Base-by-base conservation (phyloP, 64 coral and sea anemone genomes). In the Actinia equina region DNA sequence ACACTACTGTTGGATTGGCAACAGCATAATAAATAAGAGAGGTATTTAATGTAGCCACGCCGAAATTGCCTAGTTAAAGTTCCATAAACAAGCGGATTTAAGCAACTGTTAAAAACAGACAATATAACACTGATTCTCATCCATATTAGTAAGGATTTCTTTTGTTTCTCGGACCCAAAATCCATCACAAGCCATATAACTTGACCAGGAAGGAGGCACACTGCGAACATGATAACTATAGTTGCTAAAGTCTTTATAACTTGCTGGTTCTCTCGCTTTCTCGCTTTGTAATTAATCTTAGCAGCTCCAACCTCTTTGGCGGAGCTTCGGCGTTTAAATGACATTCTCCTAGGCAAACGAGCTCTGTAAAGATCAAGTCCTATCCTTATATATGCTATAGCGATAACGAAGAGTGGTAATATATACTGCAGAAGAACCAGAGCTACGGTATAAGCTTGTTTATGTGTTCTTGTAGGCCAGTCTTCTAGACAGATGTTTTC, bases 81-180 rank as follows among this genome's bases (percentile, higher is more conserved):
- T 53, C 94, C 94, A 49, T 97, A 96, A 15, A 93, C 91, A 6
- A 97, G 82, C 4, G 94, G 94, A 77, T 97, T 97, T 0, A 97
- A 52, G 71, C 94, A 97, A 22, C 94, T 97, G 69, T 97, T 91
- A 37, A 97, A 93, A 44, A 97, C 92, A 23, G 94, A 86, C 0
- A 82, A 67, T 18, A 92, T 86, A 12, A 97, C 9, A 12, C 86
- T 83, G 78, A 93, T 93, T 10, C 22, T 82, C n/a, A 85, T 79
- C 43, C 91, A 83, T 14, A 70, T 30, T 5, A 0, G 7, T 19
- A 90, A 87, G 6, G 71, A 62, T 8, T 44, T 16, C 37, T 77
- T 82, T 20, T 93, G 88, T 19, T 88, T 22, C 10, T 55, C 88
- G 23, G n/a, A 53, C 17, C 87, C 87, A 74, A 89, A 89, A 26